phyloP scores from a whole-genome alignment of 2,113 vertebrate species.

The Burhinus bistriatus region DNA sequence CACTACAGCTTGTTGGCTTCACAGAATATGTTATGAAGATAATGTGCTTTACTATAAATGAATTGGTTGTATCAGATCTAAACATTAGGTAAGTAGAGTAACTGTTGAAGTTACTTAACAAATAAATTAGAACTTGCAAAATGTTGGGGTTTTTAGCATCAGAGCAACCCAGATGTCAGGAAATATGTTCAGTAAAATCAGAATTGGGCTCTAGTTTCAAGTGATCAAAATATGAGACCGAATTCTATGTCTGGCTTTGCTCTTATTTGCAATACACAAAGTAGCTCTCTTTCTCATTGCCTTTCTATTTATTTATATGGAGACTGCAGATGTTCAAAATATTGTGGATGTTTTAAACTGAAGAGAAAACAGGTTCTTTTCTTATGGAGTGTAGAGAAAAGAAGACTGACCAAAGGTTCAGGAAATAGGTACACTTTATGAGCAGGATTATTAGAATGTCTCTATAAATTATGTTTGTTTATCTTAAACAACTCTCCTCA shows the following conservation, averaged over 20 bases:
- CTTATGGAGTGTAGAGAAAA: neutral
- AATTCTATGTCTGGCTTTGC: neutral
- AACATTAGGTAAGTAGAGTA: constrained; percentile 24
- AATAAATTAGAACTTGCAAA: constrained; percentile 7
- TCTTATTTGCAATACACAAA: neutral
- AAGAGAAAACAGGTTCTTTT: neutral
- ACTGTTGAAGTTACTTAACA: neutral
- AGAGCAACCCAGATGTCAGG: neutral
- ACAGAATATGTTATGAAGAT: constrained; percentile 46
- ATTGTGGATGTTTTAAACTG: neutral
- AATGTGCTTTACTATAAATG: constrained; percentile 47
- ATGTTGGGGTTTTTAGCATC: neutral
- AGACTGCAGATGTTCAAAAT: neutral
- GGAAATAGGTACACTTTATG: neutral
- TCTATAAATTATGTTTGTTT: neutral
- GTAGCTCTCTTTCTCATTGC: neutral
- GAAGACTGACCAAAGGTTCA: neutral
- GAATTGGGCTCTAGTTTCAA: neutral
- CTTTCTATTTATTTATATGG: neutral
- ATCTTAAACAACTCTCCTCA: neutral
- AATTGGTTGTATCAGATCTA: constrained; percentile 4
- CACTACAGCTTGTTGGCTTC: constrained; percentile 35
- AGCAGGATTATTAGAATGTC: neutral
- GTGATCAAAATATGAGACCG: neutral
- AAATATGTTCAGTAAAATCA: neutral